These are phyloP conservation scores for Antheraea assamensis DNA, from an alignment of 2,888 invertebrate species.

Conservation along the genomic window DNA sequence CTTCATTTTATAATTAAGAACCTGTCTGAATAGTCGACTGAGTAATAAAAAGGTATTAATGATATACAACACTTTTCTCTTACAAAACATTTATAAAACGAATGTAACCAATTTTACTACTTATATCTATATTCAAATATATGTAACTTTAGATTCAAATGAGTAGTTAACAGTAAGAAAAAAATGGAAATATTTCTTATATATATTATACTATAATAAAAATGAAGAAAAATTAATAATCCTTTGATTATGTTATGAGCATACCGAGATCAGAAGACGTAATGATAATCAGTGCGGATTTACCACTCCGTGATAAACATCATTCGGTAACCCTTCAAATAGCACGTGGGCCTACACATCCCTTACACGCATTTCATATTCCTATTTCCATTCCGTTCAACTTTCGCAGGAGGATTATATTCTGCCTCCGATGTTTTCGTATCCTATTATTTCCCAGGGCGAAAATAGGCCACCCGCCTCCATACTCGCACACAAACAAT, in stretches of 20 bases:
- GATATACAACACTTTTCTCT: too few relatives aligned
- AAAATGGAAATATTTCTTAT: not conserved
- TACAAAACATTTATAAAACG: not conserved
- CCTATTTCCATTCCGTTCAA: slow-evolving; percentile 78
- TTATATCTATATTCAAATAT: too few relatives aligned
- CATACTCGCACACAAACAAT: slow-evolving; percentile 60
- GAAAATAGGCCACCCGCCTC: slow-evolving; percentile 80
- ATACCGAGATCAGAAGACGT: slow-evolving; percentile 32
- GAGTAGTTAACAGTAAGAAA: not conserved
- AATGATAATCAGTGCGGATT: slow-evolving; percentile 70
- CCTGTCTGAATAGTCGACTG: too few relatives aligned
- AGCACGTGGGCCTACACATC: slow-evolving; percentile 68
- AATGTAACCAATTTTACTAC: not conserved
- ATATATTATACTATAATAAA: not conserved
- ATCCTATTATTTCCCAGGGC: slow-evolving; percentile 82
- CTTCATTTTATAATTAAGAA: not conserved
- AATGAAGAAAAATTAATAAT: not conserved
- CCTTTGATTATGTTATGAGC: not conserved
- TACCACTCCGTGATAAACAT: slow-evolving; percentile 69
- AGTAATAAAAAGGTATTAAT: not conserved
- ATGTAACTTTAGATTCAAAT: not conserved
- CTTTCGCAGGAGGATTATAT: slow-evolving; percentile 80
- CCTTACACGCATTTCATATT: slow-evolving; percentile 80
- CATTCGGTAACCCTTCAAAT: slow-evolving; percentile 69
- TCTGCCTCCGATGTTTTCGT: slow-evolving; percentile 81